Evolutionary conservation across 2,888 invertebrate genomes (phyloP), one percentile per base, ranked within the genome.

Genomic region (Nephrocerus scutellatus): DNA sequence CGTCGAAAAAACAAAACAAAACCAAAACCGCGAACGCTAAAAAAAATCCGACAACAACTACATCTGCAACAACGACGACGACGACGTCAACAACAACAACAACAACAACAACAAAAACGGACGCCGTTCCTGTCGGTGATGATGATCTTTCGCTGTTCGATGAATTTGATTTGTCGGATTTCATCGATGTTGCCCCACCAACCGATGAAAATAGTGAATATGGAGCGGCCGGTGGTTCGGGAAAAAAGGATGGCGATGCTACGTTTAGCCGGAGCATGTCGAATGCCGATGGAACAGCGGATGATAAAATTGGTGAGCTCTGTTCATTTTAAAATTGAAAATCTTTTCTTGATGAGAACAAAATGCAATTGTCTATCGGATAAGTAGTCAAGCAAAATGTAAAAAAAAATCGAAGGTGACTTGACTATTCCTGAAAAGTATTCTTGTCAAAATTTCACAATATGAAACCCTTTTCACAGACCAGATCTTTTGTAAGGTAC

Each of bases 191-290:
- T n/a, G 62, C 62, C 3, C 64, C 64, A 61, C 43, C 64, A 46
- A 63, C 64, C 35, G 62, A 62, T 39, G 62, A 64, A 35, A 64
- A 64, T 35, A 62, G 62, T 52, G 62, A 62, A 49, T 62, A 62
- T 42, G 68, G 66, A 44, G 62, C 62, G 37, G 63, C 60, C 29
- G 62, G 62, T 23, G 56, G 56, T 43, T 49, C 53, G 28, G 65
- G 60, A 22, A 55, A 49, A 15, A 55, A 55, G 33, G 53, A 58
- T 25, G 57, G 57, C 31, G 63, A 55, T 26, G 54, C 59, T 35
- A 63, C 77, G 52, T 85, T 86, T 61, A 82, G 84, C 39, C 76
- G 87, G 55, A 86, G 86, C 70, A 74, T 86, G 49, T 85, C 84
- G 56, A 85, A 84, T 66, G 80, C 84, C 15, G 87, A 87, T 59